phyloP scores from a whole-genome alignment of 2,113 vertebrate genomes.

The Engraulis encrasicolus region DNA sequence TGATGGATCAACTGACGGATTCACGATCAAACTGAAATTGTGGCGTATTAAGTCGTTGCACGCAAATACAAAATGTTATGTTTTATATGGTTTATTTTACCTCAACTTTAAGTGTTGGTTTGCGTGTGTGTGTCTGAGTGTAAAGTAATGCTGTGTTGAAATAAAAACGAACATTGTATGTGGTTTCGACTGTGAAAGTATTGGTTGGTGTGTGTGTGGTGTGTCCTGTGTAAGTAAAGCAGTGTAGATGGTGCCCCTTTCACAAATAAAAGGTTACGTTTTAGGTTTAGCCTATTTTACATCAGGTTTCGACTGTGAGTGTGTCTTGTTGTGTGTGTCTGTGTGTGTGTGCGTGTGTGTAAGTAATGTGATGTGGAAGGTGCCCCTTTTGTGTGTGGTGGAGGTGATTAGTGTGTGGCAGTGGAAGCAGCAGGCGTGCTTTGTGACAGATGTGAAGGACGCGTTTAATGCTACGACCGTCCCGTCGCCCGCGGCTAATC shows the following conservation, averaged over 20 bases:
- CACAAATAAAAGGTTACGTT: too few species aligned
- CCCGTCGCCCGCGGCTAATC: not conserved
- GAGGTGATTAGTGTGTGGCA: not conserved
- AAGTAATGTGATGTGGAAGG: not conserved
- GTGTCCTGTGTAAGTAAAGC: not conserved
- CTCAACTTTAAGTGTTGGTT: not conserved
- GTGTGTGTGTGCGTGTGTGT: too few species aligned
- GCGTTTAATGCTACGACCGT: not conserved
- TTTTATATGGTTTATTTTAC: too few species aligned
- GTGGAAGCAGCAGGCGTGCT: not conserved
- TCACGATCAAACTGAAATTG: too few species aligned
- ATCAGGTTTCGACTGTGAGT: not conserved
- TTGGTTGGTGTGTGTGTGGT: not conserved
- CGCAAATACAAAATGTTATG: too few species aligned
- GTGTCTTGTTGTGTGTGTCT: not conserved
- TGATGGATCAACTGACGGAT: too few species aligned
- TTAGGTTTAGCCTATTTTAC: not conserved
- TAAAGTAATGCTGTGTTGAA: not conserved
- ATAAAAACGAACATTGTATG: too few species aligned
- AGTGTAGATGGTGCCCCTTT: not conserved
- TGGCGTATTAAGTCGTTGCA: too few species aligned
- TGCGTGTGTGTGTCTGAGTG: too few species aligned
- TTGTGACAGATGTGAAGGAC: conserved; percentile 11
- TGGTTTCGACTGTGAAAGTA: not conserved
- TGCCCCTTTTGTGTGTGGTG: not conserved